phyloP scores from a whole-genome alignment of 1,140 invertebrate genomes.

The Drosophila tropicalis region DNA sequence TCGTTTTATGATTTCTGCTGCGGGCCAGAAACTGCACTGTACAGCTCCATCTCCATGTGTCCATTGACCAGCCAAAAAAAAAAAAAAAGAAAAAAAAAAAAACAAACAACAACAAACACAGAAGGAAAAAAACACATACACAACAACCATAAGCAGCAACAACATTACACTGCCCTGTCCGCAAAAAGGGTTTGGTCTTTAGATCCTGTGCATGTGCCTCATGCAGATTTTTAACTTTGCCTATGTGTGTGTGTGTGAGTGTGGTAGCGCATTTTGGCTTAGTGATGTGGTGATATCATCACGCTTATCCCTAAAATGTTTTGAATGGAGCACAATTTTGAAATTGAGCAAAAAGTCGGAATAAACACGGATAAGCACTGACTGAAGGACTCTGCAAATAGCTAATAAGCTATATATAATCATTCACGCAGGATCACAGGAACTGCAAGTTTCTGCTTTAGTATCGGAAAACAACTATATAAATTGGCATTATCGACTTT shows the following conservation, averaged over 20 bases:
- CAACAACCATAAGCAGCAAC: not conserved
- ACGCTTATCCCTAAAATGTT: not conserved
- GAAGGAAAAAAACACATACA: not conserved
- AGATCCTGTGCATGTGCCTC: conserved; percentile 34
- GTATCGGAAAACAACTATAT: too few species aligned
- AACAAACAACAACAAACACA: not conserved
- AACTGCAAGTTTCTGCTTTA: too few species aligned
- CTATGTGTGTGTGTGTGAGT: not conserved
- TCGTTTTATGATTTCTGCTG: conserved; percentile 73
- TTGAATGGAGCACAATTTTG: not conserved
- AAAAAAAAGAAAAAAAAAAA: not conserved
- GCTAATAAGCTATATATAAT: too few species aligned
- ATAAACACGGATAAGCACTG: too few species aligned
- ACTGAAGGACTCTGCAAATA: too few species aligned
- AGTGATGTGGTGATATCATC: conserved; percentile 31
- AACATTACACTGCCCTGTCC: conserved; percentile 24
- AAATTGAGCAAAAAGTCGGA: too few species aligned
- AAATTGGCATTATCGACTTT: too few species aligned
- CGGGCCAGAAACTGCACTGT: conserved; percentile 29
- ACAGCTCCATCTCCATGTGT: conserved; percentile 18
- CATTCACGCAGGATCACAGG: too few species aligned
- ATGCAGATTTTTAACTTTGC: conserved; percentile 45
- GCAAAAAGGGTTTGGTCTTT: conserved; percentile 21
- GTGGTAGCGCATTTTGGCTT: conserved; percentile 19
- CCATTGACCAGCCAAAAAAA: conserved; percentile 22